These are phyloP conservation scores for Scaptomyza pallida DNA, from an alignment of 1,140 invertebrate genomes.

Conservation along the genomic window DNA sequence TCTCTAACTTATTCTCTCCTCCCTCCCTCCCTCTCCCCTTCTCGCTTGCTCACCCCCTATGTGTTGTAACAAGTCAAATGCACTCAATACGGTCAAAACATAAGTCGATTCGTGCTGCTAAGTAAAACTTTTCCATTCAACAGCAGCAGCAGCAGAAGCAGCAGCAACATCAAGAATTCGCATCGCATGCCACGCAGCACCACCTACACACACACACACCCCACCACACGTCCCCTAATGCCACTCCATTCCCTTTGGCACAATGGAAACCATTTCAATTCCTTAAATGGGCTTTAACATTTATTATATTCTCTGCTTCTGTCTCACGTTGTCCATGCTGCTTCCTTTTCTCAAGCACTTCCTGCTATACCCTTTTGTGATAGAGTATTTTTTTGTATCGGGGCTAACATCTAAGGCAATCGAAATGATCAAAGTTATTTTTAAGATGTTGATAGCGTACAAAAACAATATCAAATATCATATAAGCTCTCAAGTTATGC, in stretches of 20 bases:
- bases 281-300: constrained; percentile 34
- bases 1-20: too few species aligned
- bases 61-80: constrained; percentile 35
- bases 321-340: not conserved
- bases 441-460: too few species aligned
- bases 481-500: too few species aligned
- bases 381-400: not conserved
- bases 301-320: constrained; percentile 16
- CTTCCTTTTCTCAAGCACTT: not conserved
- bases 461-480: too few species aligned
- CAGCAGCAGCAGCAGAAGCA: constrained; percentile 27
- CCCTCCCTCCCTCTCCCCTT: too few species aligned
- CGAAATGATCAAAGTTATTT: too few species aligned
- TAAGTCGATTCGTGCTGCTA: constrained; percentile 40
- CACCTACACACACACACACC: not conserved
- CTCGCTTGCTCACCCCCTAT: not conserved
- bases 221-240: too few species aligned
- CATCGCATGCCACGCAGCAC: not conserved
- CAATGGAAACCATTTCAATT: constrained; percentile 39
- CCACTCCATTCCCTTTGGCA: not conserved
- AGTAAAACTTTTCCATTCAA: constrained; percentile 31
- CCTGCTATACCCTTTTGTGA: not conserved
- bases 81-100: constrained; percentile 24
- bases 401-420: too few species aligned
- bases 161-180: constrained; percentile 30